Percentiles rank a stretch among this genome's conserved stretches.
phyloP scores from a whole-genome alignment of 2,797 vertebrate species.

The Epinephelus awoara region DNA sequence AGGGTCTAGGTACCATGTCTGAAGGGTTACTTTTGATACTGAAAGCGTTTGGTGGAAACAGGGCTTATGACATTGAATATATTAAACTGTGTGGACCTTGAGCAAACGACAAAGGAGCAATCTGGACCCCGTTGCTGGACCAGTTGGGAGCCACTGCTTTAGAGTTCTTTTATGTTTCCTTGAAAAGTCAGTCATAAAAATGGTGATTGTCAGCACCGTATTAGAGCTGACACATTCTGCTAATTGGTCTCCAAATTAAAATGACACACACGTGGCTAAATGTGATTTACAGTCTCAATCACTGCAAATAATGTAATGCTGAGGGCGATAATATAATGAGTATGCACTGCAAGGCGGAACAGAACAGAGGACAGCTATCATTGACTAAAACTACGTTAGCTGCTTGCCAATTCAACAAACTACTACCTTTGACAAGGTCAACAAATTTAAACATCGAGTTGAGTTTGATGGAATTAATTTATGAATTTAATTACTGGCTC shows the following conservation, averaged over 20 bases:
- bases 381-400: not conserved
- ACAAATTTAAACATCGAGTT: not conserved
- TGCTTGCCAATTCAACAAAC: constrained; percentile 6
- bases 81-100: no score
- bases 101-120: no score
- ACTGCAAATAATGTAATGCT: constrained; percentile 6
- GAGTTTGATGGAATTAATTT: not conserved
- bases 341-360: not conserved
- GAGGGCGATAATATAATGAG: constrained; percentile 1
- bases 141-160: no score
- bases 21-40: no score
- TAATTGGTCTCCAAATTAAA: constrained; percentile 30
- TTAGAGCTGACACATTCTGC: constrained; percentile 9
- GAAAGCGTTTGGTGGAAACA: no score
- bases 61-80: no score
- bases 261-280: constrained; percentile 16
- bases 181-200: constrained; percentile 16
- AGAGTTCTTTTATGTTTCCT: not conserved
- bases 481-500: not conserved
- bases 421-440: not conserved
- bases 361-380: constrained; percentile 3
- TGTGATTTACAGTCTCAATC: constrained; percentile 34
- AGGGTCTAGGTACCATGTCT: no score
- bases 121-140: no score
- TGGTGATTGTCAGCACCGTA: not conserved